Conservation (phyloP, 2,888 invertebrate genomes). For the Gnatocerus cornutus region DNA sequence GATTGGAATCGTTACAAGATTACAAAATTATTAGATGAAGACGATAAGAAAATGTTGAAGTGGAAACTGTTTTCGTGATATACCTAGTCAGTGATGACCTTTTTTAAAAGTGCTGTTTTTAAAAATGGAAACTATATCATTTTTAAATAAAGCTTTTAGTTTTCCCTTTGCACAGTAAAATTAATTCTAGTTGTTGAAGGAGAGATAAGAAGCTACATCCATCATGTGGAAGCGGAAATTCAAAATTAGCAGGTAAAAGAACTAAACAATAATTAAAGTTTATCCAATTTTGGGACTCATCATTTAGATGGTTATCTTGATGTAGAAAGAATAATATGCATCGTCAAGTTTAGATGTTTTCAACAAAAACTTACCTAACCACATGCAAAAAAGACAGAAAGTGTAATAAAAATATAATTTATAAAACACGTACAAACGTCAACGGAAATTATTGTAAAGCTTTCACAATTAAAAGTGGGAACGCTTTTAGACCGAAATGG, state of each 20-base stretch:
- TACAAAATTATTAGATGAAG: constrained; percentile 25
- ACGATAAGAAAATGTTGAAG: constrained; percentile 25
- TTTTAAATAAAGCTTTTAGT: not conserved
- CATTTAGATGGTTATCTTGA: constrained; percentile 29
- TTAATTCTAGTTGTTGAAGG: not conserved
- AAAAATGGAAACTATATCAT: constrained; percentile 1
- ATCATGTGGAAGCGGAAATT: constrained; percentile 10
- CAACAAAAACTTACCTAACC: not conserved
- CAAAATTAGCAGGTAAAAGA: constrained; percentile 25
- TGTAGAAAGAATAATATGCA: not conserved
- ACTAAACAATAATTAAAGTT: constrained; percentile 23
- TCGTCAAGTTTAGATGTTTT: not conserved
- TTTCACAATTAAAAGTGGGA: not conserved
- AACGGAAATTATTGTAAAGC: not conserved
- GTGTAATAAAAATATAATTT: no score
- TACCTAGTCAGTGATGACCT: constrained; percentile 10
- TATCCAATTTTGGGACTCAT: constrained; percentile 10
- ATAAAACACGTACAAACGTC: not conserved
- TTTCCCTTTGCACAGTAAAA: not conserved
- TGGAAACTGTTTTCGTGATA: constrained; percentile 10
- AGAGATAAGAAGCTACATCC: constrained; percentile 5
- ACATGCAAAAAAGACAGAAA: not conserved
- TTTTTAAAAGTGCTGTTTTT: constrained; percentile 6
- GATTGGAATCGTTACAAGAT: constrained; percentile 25
- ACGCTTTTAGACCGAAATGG: not conserved